Evolutionary conservation across 23 tunicate species (phyloP).

Genomic region (Clavelina lepadiformis): DNA sequence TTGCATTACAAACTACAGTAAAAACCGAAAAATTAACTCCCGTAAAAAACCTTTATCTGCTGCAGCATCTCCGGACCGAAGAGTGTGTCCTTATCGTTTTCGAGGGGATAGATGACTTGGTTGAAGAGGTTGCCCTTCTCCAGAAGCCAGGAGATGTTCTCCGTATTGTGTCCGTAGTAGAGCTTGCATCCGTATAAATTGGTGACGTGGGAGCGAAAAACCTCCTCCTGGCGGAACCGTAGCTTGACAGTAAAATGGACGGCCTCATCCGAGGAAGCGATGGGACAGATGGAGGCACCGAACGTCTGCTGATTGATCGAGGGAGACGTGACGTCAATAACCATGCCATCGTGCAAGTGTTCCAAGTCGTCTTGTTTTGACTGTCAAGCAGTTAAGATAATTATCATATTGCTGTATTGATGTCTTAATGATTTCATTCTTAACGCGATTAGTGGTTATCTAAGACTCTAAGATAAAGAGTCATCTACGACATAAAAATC

Average conservation of each 20-base stretch:
- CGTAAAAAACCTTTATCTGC: slow-evolving; percentile 63
- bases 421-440: too few species aligned
- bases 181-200: slow-evolving; percentile 58
- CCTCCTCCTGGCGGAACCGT: slow-evolving; percentile 49
- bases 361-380: too few species aligned
- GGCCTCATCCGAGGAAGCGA: too few species aligned
- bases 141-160: slow-evolving; percentile 39
- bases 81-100: slow-evolving; percentile 20
- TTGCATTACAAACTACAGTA: too few species aligned
- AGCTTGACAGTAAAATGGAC: too few species aligned
- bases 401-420: too few species aligned
- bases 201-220: slow-evolving; percentile 18
- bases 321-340: not conserved
- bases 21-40: too few species aligned
- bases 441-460: too few species aligned
- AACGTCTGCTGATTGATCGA: slow-evolving; percentile 12
- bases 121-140: slow-evolving; percentile 37
- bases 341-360: not conserved
- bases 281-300: too few species aligned
- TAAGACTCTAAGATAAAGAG: too few species aligned
- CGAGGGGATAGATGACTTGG: slow-evolving; percentile 21
- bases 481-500: too few species aligned
- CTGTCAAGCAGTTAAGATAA: too few species aligned
- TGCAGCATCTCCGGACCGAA: slow-evolving; percentile 64
- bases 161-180: slow-evolving; percentile 63